Evolutionary conservation across 2,113 vertebrate genomes (phyloP).

Genomic region (Geococcyx californianus): DNA sequence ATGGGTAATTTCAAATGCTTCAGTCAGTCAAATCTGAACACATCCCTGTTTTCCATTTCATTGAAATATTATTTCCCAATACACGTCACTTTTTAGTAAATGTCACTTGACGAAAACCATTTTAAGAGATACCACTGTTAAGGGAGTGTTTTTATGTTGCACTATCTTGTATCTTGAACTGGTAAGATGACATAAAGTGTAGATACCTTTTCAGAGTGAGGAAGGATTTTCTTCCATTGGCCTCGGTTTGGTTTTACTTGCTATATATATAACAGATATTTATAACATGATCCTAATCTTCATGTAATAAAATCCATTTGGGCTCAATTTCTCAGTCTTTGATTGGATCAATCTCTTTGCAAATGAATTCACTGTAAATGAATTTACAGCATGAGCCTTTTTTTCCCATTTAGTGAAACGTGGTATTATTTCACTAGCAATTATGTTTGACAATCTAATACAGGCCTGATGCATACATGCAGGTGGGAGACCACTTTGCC

Average conservation of each 20-base stretch:
- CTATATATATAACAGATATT: not conserved
- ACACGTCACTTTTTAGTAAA: constrained; percentile 43
- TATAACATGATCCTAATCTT: not conserved
- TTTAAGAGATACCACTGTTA: not conserved
- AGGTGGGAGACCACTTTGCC: not conserved
- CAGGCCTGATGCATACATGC: not conserved
- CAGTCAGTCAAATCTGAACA: not conserved
- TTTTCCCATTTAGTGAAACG: not conserved
- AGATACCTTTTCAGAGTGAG: not conserved
- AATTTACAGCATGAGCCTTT: not conserved
- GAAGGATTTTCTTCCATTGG: not conserved
- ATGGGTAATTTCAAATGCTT: not conserved
- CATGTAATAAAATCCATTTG: not conserved
- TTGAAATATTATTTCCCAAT: not conserved
- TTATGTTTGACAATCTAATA: not conserved
- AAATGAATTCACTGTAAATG: not conserved
- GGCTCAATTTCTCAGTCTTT: not conserved
- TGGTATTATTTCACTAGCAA: not conserved
- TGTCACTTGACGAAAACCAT: not conserved
- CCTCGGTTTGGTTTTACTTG: not conserved
- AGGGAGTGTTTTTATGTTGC: not conserved
- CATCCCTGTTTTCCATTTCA: not conserved
- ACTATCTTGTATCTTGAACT: not conserved
- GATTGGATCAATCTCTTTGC: not conserved
- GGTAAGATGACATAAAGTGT: not conserved